Conservation (phyloP, 1,140 invertebrate species). For the Dendrolimus punctatus region DNA sequence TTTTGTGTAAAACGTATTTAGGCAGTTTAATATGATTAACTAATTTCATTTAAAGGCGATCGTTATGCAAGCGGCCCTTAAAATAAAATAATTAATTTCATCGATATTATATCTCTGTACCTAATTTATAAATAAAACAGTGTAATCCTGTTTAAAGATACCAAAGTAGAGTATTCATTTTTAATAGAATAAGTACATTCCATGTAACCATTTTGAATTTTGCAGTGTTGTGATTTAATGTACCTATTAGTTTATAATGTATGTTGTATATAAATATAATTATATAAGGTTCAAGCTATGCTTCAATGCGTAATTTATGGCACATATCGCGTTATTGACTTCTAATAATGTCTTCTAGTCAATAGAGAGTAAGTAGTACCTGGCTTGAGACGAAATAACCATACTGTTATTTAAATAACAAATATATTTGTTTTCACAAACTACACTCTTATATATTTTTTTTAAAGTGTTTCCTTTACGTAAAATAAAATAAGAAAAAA, state of each 20-base stretch:
- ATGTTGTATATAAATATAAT: slow-evolving; percentile 13
- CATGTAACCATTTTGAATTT: slow-evolving; percentile 12
- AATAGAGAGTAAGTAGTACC: slow-evolving; percentile 5
- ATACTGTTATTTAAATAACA: not conserved
- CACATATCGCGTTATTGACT: slow-evolving; percentile 30
- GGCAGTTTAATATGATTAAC: no score
- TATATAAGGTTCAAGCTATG: slow-evolving; percentile 24
- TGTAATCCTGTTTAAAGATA: no score
- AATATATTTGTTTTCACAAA: no score
- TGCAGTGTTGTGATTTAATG: slow-evolving; percentile 35
- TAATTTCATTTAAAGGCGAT: no score
- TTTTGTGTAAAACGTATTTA: no score
- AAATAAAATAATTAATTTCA: no score
- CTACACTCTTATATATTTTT: no score
- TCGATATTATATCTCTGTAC: not conserved
- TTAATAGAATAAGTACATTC: not conserved
- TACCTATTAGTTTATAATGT: slow-evolving; percentile 13
- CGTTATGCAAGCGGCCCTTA: no score
- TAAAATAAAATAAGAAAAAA: no score
- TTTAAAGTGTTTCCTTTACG: no score
- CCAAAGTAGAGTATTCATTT: no score
- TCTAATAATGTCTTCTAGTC: slow-evolving; percentile 26
- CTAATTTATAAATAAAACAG: not conserved
- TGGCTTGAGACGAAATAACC: not conserved
- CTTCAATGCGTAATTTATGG: slow-evolving; percentile 19